A percentile compares a stretch with the other conserved stretches of the same genome.
Evolutionary conservation across 1,140 invertebrate genomes (phyloP).

Genomic region (Lasioglossum albipes): DNA sequence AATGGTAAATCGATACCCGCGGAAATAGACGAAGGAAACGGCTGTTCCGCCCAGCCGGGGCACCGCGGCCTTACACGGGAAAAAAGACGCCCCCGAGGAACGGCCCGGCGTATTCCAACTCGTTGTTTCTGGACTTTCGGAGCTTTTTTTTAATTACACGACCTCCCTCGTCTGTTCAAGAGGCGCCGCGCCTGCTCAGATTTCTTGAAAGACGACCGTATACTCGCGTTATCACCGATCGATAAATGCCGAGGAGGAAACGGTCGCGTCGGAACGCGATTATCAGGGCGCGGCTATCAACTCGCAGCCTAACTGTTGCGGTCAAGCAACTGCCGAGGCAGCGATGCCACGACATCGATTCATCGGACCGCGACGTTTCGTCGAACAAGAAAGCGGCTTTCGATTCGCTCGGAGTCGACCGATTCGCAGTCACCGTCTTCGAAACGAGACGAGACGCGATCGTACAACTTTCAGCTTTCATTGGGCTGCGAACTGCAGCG

Average conservation of each 20-base stretch:
- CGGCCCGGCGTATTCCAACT: no score
- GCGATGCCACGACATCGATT: neutral
- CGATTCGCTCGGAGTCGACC: no score
- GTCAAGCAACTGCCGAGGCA: neutral
- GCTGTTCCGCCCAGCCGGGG: neutral
- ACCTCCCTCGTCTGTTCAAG: no score
- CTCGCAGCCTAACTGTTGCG: neutral
- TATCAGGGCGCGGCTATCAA: slow-evolving; percentile 12
- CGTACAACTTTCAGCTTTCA: no score
- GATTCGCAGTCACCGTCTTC: no score
- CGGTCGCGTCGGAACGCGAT: neutral
- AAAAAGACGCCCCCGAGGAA: no score
- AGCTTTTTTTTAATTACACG: no score
- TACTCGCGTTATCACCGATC: slow-evolving; percentile 8
- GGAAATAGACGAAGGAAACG: slow-evolving; percentile 41
- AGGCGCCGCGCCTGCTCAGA: neutral
- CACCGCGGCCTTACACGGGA: no score
- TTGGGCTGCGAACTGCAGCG: no score
- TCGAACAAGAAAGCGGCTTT: no score
- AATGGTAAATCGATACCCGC: slow-evolving; percentile 57
- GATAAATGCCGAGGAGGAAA: neutral
- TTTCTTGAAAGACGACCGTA: neutral
- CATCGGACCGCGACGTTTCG: no score
- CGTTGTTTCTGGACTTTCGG: no score
- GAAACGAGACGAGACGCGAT: neutral